Percentiles rank a stretch among this genome's conserved stretches.
Conservation (phyloP, 2,113 vertebrate species). For the Mixornis gularis region DNA sequence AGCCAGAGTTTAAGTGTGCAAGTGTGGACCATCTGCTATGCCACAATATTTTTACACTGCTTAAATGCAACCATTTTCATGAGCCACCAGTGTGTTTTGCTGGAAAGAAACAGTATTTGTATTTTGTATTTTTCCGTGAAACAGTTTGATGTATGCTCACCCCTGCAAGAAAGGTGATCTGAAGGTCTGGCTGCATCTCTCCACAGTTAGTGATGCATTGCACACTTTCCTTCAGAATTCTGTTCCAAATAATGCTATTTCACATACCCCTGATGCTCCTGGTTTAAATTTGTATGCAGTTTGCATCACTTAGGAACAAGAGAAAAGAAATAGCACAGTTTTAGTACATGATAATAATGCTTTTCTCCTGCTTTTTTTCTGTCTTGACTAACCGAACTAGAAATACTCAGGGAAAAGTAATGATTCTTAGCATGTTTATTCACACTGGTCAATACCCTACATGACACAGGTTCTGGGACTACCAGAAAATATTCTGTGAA, state of each 20-base stretch:
- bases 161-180: constrained; percentile 13
- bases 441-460: not conserved
- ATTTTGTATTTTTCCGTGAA: not conserved
- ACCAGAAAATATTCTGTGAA: not conserved
- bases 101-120: not conserved
- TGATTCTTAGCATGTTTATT: not conserved
- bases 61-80: not conserved
- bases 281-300: constrained; percentile 40
- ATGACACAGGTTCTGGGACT: not conserved
- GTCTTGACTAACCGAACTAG: not conserved
- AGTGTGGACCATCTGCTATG: not conserved
- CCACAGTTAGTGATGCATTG: not conserved
- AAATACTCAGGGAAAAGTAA: not conserved
- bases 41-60: not conserved
- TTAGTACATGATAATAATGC: constrained; percentile 45
- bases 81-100: not conserved
- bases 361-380: constrained; percentile 4
- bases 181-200: constrained; percentile 4
- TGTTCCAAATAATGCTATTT: constrained; percentile 42
- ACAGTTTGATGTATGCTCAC: not conserved
- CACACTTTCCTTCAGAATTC: constrained; percentile 2
- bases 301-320: not conserved
- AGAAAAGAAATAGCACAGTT: constrained; percentile 31
- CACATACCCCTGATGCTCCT: not conserved
- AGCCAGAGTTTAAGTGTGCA: not conserved